Percentiles rank a stretch among this genome's conserved stretches.
These are phyloP conservation scores for Acanthococcus lagerstroemiae DNA, from an alignment of 2,888 invertebrate species.

Conservation along the genomic window DNA sequence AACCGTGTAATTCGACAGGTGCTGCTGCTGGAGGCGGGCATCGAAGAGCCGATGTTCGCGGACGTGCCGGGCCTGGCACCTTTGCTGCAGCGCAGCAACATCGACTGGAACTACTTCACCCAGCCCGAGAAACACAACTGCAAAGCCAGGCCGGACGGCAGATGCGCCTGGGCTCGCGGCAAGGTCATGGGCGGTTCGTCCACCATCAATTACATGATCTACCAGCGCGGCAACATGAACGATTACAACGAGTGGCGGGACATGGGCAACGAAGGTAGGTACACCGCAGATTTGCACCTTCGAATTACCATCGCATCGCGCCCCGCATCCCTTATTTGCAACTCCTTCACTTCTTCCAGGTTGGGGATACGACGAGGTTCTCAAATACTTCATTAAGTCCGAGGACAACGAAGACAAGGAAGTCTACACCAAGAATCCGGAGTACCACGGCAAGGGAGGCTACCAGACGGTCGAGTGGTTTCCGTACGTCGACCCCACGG, in stretches of 20 bases:
- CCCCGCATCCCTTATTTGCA: too few relatives aligned
- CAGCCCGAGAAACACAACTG: slow-evolving; percentile 38
- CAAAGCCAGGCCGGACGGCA: slow-evolving; percentile 35
- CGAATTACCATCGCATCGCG: too few relatives aligned
- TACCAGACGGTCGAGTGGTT: slow-evolving; percentile 55
- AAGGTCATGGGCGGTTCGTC: slow-evolving; percentile 46
- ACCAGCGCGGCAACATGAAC: slow-evolving; percentile 39
- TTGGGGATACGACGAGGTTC: slow-evolving; percentile 53
- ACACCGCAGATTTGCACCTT: neutral
- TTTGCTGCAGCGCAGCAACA: slow-evolving; percentile 41
- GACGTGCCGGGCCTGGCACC: slow-evolving; percentile 41
- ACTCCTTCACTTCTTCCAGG: slow-evolving; percentile 44
- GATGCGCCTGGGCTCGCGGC: slow-evolving; percentile 44
- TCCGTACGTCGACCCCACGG: slow-evolving; percentile 52
- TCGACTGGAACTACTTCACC: slow-evolving; percentile 44
- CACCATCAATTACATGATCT: slow-evolving; percentile 45
- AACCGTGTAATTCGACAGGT: slow-evolving; percentile 33
- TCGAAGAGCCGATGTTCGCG: slow-evolving; percentile 39
- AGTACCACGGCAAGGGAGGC: slow-evolving; percentile 52
- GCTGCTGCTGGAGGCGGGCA: slow-evolving; percentile 39
- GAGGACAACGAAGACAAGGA: slow-evolving; percentile 53
- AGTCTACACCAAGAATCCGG: slow-evolving; percentile 44
- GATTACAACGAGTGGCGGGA: slow-evolving; percentile 44
- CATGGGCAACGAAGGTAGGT: slow-evolving; percentile 36
- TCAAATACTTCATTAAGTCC: slow-evolving; percentile 60